Evolutionary conservation across 2,888 invertebrate genomes (phyloP), one percentile per base, ranked within the genome.

Genomic region (Cryptocheilus praepositus): DNA sequence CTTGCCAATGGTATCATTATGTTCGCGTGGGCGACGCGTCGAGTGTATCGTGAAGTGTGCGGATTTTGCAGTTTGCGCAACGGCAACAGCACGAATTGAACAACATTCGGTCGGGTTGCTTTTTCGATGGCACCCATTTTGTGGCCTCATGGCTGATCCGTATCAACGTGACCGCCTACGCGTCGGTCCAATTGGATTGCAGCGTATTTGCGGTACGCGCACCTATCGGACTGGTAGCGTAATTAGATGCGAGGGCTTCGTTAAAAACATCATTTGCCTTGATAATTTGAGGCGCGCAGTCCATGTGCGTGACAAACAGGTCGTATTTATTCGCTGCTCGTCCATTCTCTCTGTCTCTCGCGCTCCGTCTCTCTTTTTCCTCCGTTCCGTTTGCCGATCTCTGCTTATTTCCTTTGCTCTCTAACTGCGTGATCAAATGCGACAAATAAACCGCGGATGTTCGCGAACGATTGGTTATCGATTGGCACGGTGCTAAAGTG

Each of bases 191-290:
- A 66, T 66, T 67, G 19, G 13, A 68, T 45, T 64, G 56, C 43
- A 18, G 36, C 45, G 49, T 71, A 28, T 74, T 75, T 75, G 58
- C 45, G 13, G 16, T 21, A 4, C 22, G 45, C 16, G 55, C 21
- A 45, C 45, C n/a, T 55, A 21, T 49, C 49, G n/a, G 18, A 4
- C n/a, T 52, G 54, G 44, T 36, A 25, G 21, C 46, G 61, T 71
- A 71, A 67, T 71, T 67, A 52, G 52, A 71, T 69, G 60, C 64
- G 49, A 53, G 61, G 36, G 7, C 45, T 61, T 56, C 25, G 59
- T 45, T 70, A 77, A 81, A 80, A 81, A 76, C 75, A 71, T 75
- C 73, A 77, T 79, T 79, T 76, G 70, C 72, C 68, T 71, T 73
- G 77, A 81, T 82, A 74, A 82, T 78, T 78, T 71, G 56, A 67